phyloP scores from a whole-genome alignment of 2,888 invertebrate genomes.

The Hoplodrina blanda region DNA sequence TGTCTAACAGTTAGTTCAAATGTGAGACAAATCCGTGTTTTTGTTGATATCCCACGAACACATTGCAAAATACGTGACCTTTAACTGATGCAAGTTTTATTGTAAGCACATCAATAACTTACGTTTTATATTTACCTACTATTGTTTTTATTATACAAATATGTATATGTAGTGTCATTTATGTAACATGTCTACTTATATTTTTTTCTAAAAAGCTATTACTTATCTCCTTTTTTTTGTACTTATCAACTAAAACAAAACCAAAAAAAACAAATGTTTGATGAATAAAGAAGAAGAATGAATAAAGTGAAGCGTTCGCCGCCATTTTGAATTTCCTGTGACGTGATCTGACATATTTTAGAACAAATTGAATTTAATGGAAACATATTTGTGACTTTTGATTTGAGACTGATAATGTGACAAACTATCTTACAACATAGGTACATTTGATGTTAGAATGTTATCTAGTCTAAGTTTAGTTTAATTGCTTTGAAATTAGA shows the following conservation, averaged over 20 bases:
- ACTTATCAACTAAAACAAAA: too few relatives aligned
- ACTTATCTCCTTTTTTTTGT: too few relatives aligned
- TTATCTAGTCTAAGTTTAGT: constrained; percentile 40
- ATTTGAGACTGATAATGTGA: not conserved
- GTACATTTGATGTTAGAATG: not conserved
- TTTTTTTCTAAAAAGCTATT: too few relatives aligned
- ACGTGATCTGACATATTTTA: not conserved
- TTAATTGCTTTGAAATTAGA: constrained; percentile 46
- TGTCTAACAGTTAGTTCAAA: constrained; percentile 19
- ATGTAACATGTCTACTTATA: too few relatives aligned
- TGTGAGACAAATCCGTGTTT: constrained; percentile 27
- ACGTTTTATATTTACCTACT: too few relatives aligned
- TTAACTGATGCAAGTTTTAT: constrained; percentile 4
- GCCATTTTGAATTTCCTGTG: not conserved
- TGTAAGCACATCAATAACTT: not conserved
- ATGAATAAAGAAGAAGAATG: too few relatives aligned
- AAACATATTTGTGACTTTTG: not conserved
- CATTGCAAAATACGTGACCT: constrained; percentile 34
- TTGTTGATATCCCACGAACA: constrained; percentile 12
- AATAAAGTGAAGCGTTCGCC: not conserved
- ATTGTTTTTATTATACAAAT: too few relatives aligned
- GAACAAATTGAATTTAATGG: not conserved
- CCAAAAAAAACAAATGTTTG: too few relatives aligned
- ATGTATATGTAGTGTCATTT: too few relatives aligned
- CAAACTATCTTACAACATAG: not conserved